These are phyloP conservation scores for Ptychobarbus kaznakovi DNA, from an alignment of 2,797 vertebrate species.

Conservation along the genomic window DNA sequence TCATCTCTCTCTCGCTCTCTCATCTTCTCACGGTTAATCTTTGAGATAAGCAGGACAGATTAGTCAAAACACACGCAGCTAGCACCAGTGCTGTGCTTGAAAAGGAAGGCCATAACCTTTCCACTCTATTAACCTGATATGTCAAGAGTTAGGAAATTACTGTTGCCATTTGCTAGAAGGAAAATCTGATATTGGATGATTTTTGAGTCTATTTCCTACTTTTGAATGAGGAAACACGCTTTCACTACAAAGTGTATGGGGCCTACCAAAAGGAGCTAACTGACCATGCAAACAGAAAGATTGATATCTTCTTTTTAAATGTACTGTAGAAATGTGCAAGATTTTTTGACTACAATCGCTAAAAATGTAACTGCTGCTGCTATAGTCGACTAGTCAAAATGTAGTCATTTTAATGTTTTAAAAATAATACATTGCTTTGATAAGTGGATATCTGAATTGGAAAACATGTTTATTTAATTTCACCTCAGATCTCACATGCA, in stretches of 20 bases:
- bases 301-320: background rate
- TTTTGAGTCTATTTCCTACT: background rate
- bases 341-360: too few species aligned
- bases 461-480: background rate
- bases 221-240: background rate
- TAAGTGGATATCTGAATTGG: too few species aligned
- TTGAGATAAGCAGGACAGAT: conserved; percentile 35
- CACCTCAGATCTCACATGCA: background rate
- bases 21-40: conserved; percentile 15
- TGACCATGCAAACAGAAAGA: background rate
- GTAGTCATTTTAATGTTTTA: background rate
- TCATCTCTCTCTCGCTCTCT: background rate
- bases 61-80: conserved; percentile 22
- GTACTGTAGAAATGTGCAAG: background rate
- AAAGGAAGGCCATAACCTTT: background rate
- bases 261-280: background rate
- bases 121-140: conserved; percentile 8
- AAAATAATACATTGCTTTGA: background rate
- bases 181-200: background rate
- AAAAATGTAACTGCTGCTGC: too few species aligned
- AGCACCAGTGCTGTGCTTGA: conserved; percentile 10
- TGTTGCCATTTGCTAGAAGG: background rate
- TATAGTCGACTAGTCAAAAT: background rate
- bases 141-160: background rate
- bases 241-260: background rate